Percentiles rank a stretch among this genome's conserved stretches.
These are phyloP conservation scores for Cheilosia variabilis DNA, from an alignment of 2,888 invertebrate species.

Conservation along the genomic window DNA sequence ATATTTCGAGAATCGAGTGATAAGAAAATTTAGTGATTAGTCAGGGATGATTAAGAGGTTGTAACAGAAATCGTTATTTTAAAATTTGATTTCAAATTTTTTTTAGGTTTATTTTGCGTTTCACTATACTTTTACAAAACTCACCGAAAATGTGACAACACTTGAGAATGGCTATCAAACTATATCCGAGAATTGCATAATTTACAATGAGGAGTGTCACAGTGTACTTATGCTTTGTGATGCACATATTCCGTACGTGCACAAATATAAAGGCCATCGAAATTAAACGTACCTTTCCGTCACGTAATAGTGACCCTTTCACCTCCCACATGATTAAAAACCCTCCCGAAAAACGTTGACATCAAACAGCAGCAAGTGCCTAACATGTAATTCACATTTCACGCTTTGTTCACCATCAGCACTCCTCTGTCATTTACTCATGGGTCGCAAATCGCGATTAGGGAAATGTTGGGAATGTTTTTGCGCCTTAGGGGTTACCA, in stretches of 20 bases:
- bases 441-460: not conserved
- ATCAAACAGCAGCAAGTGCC: conserved; percentile 7
- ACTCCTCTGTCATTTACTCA: not conserved
- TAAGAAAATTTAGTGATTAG: too few relatives aligned
- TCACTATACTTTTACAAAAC: too few relatives aligned
- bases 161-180: too few relatives aligned
- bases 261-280: not conserved
- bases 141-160: too few relatives aligned
- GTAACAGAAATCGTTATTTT: not conserved
- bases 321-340: conserved; percentile 9
- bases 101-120: not conserved
- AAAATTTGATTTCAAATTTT: too few relatives aligned
- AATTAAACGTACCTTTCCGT: conserved; percentile 1
- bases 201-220: too few relatives aligned
- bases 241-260: too few relatives aligned
- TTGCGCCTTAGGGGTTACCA: not conserved
- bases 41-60: conserved; percentile 4
- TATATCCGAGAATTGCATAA: too few relatives aligned
- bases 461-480: not conserved
- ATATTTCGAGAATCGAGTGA: too few relatives aligned
- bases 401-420: not conserved
- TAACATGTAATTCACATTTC: conserved; percentile 7
- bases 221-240: too few relatives aligned
- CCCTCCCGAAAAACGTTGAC: conserved; percentile 14
- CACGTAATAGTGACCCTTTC: conserved; percentile 20